These are phyloP conservation scores for Gastracanthus pulcherrimus DNA, from an alignment of 2,888 invertebrate genomes.

Conservation along the genomic window DNA sequence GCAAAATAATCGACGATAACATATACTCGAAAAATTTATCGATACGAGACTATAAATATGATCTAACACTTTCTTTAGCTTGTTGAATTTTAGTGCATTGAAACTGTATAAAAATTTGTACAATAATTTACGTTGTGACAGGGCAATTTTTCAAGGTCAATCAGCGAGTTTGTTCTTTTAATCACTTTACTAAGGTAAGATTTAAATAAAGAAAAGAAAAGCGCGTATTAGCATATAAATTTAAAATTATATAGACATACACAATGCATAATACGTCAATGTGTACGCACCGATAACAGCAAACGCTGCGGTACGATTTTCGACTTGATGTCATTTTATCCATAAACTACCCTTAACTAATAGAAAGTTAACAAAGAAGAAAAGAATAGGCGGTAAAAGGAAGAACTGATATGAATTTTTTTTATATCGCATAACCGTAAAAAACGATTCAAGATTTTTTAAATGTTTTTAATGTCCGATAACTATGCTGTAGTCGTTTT, in stretches of 20 bases:
- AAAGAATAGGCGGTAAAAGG: background rate
- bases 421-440: slow-evolving; percentile 28
- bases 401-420: slow-evolving; percentile 17
- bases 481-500: slow-evolving; percentile 15
- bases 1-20: background rate
- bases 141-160: slow-evolving; percentile 21
- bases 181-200: slow-evolving; percentile 51
- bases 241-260: slow-evolving; percentile 53
- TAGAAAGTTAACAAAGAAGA: slow-evolving; percentile 6
- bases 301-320: slow-evolving; percentile 38
- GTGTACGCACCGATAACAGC: slow-evolving; percentile 35
- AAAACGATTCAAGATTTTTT: slow-evolving; percentile 14
- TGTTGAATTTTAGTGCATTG: slow-evolving; percentile 14
- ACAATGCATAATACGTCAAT: slow-evolving; percentile 46
- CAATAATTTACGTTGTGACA: background rate
- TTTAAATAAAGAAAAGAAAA: slow-evolving; percentile 33
- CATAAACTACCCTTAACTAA: slow-evolving; percentile 33
- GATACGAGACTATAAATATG: background rate
- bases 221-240: slow-evolving; percentile 35
- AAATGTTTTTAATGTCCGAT: slow-evolving; percentile 35
- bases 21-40: slow-evolving; percentile 11
- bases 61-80: background rate
- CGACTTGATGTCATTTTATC: slow-evolving; percentile 49
- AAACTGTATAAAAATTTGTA: slow-evolving; percentile 35
- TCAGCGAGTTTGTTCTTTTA: slow-evolving; percentile 44